Evolutionary conservation across 37 sponge, comb jelly and placozoan species (phyloP).

Genomic region (Eunapius fragilis): DNA sequence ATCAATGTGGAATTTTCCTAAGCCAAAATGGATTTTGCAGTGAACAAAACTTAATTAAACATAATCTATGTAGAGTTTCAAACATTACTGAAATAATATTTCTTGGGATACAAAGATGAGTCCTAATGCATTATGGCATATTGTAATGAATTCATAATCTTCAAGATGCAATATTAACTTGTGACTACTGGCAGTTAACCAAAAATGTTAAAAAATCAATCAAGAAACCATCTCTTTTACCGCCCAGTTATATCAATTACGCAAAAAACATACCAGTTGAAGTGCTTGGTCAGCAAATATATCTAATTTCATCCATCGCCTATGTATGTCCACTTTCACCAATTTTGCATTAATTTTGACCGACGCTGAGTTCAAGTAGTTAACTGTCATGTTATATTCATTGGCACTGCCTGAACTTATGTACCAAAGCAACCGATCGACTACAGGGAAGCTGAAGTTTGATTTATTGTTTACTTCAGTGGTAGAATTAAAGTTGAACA

Average conservation of each 20-base stretch:
- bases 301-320: conserved; percentile 18
- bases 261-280: conserved; percentile 13
- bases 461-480: background rate
- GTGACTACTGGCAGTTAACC: no score
- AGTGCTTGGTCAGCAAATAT: conserved; percentile 5
- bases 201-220: background rate
- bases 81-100: no score
- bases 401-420: background rate
- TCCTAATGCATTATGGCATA: no score
- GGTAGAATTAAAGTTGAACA: background rate
- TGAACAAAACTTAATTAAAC: background rate
- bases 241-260: background rate
- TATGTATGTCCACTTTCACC: conserved; percentile 4
- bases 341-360: conserved; percentile 1
- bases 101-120: no score
- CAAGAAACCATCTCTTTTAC: background rate
- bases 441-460: background rate
- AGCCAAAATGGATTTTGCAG: background rate
- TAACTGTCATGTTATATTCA: conserved; percentile 13
- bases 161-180: no score
- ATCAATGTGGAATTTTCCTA: background rate
- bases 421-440: conserved; percentile 12
- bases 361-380: conserved; percentile 9
- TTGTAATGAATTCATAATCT: no score
- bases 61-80: background rate